These are phyloP conservation scores for Diorhabda carinulata DNA, from an alignment of 1,140 invertebrate genomes.

Conservation along the genomic window DNA sequence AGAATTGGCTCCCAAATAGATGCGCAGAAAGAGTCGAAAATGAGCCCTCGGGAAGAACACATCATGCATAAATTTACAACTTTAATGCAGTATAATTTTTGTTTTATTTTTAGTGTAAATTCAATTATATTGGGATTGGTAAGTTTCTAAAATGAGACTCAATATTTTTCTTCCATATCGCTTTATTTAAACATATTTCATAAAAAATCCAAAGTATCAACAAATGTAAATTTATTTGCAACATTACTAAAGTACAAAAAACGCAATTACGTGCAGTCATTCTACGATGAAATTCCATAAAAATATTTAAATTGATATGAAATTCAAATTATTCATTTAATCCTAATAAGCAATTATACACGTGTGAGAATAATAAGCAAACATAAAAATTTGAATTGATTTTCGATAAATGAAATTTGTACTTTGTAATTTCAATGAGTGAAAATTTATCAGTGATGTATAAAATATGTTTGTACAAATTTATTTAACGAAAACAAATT, in stretches of 20 bases:
- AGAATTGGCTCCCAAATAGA: too few relatives aligned
- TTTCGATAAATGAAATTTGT: background rate
- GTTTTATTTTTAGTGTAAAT: too few relatives aligned
- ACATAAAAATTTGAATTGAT: background rate
- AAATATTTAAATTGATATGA: conserved; percentile 2
- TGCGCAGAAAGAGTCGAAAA: too few relatives aligned
- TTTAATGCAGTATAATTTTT: too few relatives aligned
- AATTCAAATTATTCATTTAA: background rate
- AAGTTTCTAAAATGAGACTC: too few relatives aligned
- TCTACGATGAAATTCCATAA: conserved; percentile 16
- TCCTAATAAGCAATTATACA: background rate
- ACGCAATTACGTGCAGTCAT: conserved; percentile 12
- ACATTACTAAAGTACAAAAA: conserved; percentile 11
- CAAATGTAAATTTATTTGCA: background rate
- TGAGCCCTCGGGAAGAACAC: too few relatives aligned
- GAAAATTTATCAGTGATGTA: too few relatives aligned
- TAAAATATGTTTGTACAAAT: too few relatives aligned
- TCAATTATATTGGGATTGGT: too few relatives aligned
- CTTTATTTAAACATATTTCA: background rate
- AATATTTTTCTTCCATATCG: background rate
- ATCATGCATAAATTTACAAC: too few relatives aligned
- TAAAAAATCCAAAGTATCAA: background rate
- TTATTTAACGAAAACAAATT: too few relatives aligned
- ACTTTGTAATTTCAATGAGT: background rate
- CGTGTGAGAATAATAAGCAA: background rate